Evolutionary conservation across 1,140 invertebrate species (phyloP).

Genomic region (Drosophila lini): DNA sequence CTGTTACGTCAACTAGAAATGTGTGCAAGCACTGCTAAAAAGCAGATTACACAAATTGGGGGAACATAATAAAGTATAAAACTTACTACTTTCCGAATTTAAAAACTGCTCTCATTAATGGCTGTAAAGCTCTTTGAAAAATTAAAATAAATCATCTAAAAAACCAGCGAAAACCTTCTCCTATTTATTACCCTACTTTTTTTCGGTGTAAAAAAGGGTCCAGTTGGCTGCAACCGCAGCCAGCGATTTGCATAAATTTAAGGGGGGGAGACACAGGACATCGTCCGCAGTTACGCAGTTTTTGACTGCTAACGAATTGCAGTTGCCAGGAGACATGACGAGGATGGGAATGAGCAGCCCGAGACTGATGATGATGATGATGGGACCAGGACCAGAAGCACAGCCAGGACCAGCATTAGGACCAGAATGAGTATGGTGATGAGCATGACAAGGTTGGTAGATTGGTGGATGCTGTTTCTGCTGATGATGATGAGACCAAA

Average conservation of each 20-base stretch:
- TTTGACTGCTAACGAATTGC: slow-evolving; percentile 76
- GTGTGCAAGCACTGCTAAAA: slow-evolving; percentile 1
- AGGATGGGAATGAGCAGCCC: slow-evolving; percentile 33
- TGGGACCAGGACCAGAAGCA: not conserved
- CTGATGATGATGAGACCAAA: slow-evolving; percentile 60
- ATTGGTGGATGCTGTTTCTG: slow-evolving; percentile 20
- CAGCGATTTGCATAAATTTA: slow-evolving; percentile 78
- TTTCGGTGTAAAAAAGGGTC: slow-evolving; percentile 14
- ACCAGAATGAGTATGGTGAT: slow-evolving; percentile 32
- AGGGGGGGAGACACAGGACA: slow-evolving; percentile 53
- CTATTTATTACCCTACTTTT: not conserved
- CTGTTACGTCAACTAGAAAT: slow-evolving; percentile 11
- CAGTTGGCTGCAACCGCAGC: slow-evolving; percentile 29
- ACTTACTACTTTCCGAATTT: not conserved
- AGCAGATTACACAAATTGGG: not conserved
- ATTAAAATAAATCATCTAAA: too few relatives aligned
- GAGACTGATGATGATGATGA: slow-evolving; percentile 34
- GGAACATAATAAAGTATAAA: not conserved
- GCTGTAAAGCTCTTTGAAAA: too few relatives aligned
- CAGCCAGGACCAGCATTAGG: not conserved
- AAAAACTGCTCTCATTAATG: not conserved
- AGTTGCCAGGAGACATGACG: slow-evolving; percentile 52
- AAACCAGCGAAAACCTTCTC: too few relatives aligned
- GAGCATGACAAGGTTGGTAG: slow-evolving; percentile 26
- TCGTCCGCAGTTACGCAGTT: slow-evolving; percentile 61